phyloP scores from a whole-genome alignment of 2,888 invertebrate genomes.

The Drosophila cognata region DNA sequence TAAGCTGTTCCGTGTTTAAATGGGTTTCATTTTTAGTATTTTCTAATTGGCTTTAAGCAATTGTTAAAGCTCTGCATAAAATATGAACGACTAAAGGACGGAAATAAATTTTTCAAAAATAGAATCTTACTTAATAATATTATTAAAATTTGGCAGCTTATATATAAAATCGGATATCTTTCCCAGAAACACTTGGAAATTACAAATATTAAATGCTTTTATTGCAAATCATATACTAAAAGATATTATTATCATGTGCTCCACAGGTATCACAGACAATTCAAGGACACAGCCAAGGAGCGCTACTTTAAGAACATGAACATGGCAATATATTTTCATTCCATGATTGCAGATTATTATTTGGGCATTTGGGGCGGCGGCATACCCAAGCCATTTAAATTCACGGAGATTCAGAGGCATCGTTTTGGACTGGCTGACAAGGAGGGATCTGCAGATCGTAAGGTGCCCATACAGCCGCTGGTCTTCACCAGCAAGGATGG shows the following conservation, averaged over 20 bases:
- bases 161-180: neutral
- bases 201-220: neutral
- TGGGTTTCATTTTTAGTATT: neutral
- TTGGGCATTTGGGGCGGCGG: slow-evolving; percentile 98
- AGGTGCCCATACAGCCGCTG: slow-evolving; percentile 97
- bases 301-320: slow-evolving; percentile 99
- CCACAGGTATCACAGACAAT: slow-evolving; percentile 91
- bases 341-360: slow-evolving; percentile 99
- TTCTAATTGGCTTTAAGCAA: neutral
- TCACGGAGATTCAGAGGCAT: slow-evolving; percentile 98
- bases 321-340: slow-evolving; percentile 98
- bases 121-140: neutral
- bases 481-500: slow-evolving; percentile 96
- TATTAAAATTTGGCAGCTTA: neutral
- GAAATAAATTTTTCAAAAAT: neutral
- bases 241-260: slow-evolving; percentile 6
- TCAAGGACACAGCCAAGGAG: slow-evolving; percentile 96
- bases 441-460: slow-evolving; percentile 95
- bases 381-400: slow-evolving; percentile 97
- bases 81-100: too few species aligned
- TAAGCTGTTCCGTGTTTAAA: neutral
- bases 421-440: slow-evolving; percentile 89
- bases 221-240: neutral
- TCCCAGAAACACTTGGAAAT: neutral
- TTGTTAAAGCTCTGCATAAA: neutral